Evolutionary conservation across 2,113 vertebrate genomes (phyloP).

Genomic region (Gadus chalcogrammus): DNA sequence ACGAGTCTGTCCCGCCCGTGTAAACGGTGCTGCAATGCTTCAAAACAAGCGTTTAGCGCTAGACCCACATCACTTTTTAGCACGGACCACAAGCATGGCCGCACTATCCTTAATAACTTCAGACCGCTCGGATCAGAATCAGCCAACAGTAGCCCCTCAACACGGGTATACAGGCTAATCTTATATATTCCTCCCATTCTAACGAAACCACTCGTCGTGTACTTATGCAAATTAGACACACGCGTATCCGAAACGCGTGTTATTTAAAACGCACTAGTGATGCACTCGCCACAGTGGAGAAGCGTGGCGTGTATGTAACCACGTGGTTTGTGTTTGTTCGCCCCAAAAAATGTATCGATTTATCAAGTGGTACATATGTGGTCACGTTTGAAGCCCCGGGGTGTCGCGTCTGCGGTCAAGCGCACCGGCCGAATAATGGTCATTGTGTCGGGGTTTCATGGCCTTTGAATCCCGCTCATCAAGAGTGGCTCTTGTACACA

Average conservation of each 20-base stretch:
- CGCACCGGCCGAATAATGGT: not conserved
- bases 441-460: slow-evolving; percentile 17
- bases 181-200: not conserved
- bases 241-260: not conserved
- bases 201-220: not conserved
- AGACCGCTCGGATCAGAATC: slow-evolving; percentile 38
- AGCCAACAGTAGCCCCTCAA: not conserved
- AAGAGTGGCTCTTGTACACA: slow-evolving; percentile 66
- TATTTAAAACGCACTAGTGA: slow-evolving; percentile 40
- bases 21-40: slow-evolving; percentile 2
- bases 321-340: slow-evolving; percentile 92
- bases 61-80: slow-evolving; percentile 48
- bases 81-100: slow-evolving; percentile 79
- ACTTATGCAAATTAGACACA: slow-evolving; percentile 15
- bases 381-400: slow-evolving; percentile 7
- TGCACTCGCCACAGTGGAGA: slow-evolving; percentile 53
- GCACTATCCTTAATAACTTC: slow-evolving; percentile 75
- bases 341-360: slow-evolving; percentile 76
- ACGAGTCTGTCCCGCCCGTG: not conserved
- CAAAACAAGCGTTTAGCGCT: slow-evolving; percentile 48
- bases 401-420: not conserved
- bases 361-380: slow-evolving; percentile 52
- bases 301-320: slow-evolving; percentile 80
- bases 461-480: slow-evolving; percentile 33
- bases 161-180: slow-evolving; percentile 1